Evolutionary conservation across 2,888 invertebrate species (phyloP).

Genomic region (Stenotaenia linearis): DNA sequence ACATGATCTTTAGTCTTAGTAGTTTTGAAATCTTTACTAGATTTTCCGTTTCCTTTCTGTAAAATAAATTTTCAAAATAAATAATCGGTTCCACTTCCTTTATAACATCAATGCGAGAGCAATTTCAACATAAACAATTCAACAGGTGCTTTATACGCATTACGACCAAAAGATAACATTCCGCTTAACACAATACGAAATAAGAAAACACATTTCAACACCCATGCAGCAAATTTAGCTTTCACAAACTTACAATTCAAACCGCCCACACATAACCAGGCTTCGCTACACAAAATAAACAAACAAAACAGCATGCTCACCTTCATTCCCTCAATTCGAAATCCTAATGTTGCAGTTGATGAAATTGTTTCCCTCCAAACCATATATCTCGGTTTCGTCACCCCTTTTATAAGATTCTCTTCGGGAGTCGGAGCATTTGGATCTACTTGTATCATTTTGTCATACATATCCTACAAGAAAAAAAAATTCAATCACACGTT

Average conservation of each 20-base stretch:
- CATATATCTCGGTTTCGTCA: slow-evolving; percentile 93
- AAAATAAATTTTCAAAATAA: slow-evolving; percentile 30
- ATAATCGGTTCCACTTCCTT: too few species aligned
- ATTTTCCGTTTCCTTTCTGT: slow-evolving; percentile 74
- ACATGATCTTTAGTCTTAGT: slow-evolving; percentile 75
- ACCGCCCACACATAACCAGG: background rate
- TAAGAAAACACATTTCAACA: background rate
- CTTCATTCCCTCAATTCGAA: slow-evolving; percentile 84
- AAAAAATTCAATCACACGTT: background rate
- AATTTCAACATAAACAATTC: background rate
- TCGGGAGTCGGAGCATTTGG: slow-evolving; percentile 80
- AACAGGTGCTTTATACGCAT: background rate
- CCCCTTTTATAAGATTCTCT: slow-evolving; percentile 80
- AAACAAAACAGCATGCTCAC: slow-evolving; percentile 41
- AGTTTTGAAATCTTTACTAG: slow-evolving; percentile 91
- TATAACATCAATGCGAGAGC: too few species aligned
- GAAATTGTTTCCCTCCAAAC: slow-evolving; percentile 95
- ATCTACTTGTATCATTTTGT: slow-evolving; percentile 94
- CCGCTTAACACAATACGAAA: too few species aligned
- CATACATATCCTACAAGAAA: slow-evolving; percentile 78
- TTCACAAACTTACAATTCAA: background rate
- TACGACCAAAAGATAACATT: background rate
- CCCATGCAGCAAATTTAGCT: background rate
- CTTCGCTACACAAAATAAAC: background rate
- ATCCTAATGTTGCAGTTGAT: slow-evolving; percentile 92